These are phyloP conservation scores for Galaxias olidus DNA, from an alignment of 2,797 vertebrate genomes.

Conservation along the genomic window DNA sequence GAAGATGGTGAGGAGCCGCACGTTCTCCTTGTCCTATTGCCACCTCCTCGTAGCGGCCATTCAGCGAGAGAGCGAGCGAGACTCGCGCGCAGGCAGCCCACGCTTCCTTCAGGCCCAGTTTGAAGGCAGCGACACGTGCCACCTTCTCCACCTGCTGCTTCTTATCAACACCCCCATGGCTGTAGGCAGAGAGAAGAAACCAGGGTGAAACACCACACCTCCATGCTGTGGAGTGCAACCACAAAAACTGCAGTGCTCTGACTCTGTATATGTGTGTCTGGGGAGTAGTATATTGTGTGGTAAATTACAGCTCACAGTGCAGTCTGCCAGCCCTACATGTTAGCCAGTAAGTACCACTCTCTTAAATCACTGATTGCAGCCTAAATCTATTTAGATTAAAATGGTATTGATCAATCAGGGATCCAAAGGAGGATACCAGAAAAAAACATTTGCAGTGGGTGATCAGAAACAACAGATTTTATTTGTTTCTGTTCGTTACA, in stretches of 20 bases:
- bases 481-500: no score
- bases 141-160: constrained; percentile 98
- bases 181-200: constrained; percentile 41
- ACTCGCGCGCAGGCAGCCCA: constrained; percentile 56
- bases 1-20: constrained; percentile 54
- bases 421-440: background rate
- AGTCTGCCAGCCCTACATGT: constrained; percentile 7
- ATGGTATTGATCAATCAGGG: background rate
- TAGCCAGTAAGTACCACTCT: constrained; percentile 11
- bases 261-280: background rate
- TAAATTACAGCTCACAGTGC: constrained; percentile 1
- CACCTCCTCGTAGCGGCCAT: constrained; percentile 34
- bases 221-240: background rate
- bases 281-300: no score
- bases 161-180: constrained; percentile 94
- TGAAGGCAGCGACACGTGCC: constrained; percentile 93
- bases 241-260: background rate
- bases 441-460: background rate
- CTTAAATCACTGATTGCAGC: constrained; percentile 29
- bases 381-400: constrained; percentile 17
- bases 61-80: constrained; percentile 63
- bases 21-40: constrained; percentile 74
- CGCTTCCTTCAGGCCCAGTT: constrained; percentile 86
- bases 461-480: no score
- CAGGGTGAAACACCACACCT: background rate